Evolutionary conservation across 2,113 vertebrate species (phyloP), one percentile per base, ranked within the genome.

Genomic region (Xiphophorus couchianus): DNA sequence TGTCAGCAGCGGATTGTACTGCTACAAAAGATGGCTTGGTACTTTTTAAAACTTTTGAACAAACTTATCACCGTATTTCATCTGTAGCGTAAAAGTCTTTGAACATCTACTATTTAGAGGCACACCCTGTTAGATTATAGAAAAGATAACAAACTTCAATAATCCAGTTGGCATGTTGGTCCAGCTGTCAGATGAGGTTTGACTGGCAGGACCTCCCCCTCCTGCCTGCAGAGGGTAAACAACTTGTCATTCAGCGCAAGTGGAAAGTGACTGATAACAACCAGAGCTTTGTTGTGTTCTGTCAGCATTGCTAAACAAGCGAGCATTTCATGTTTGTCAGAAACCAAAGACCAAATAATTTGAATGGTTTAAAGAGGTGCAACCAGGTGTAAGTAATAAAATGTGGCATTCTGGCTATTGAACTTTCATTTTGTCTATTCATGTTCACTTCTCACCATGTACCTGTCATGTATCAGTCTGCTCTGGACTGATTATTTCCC

Each of bases 181-280:
- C 33, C 9, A 27, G 39, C 37, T 79, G 19, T 29, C 25, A 42
- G 42, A 22, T 79, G 69, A 42, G 7, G n/a, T 66, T 27, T 66
- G 35, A 39, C 25, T 10, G 11, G 37, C 17, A 1, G 1, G 12
- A 14, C n/a, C 65, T 62, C 60, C 6, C 10, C 51, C 22, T 27
- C 3, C 10, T 0, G 4, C 7, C 11, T 39, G 39, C 67, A 68
- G 67, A 12, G 37, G 42, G 9, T n/a, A 19, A 29, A 6, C 5
- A 0, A 35, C 74, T 28, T 77, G 77, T 84, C 73, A 65, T 4
- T 82, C 63, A 71, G 25, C 31, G 17, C 81, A 5, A 82, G 22
- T 25, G n/a, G 17, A 35, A 28, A 77, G 66, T 81, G 76, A 79
- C 61, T n/a, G 63, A 48, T 19, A 54, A 61, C 9, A 69, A 74